Base-by-base conservation (phyloP, 2,113 vertebrate genomes). In the Nothocercus nigrocapillus region DNA sequence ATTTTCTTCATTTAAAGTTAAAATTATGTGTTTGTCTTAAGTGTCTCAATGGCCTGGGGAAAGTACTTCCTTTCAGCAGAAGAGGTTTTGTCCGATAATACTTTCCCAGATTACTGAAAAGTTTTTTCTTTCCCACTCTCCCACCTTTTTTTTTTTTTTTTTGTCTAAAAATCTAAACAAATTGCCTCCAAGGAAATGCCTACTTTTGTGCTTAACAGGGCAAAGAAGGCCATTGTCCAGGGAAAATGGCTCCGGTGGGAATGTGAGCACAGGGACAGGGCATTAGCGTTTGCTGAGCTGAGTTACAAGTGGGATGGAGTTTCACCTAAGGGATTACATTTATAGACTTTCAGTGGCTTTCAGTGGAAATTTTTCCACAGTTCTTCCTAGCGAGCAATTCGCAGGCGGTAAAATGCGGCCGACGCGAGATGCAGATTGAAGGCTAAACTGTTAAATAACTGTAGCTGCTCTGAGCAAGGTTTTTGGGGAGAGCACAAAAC, bases 1-100 rank as follows among this genome's bases (percentile, higher is more conserved):
- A 95, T 74, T 95, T 89, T 95, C 85, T 96, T 85, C 6, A 61
- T 95, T 96, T 64, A 79, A 54, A 79, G 28, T n/a, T 68, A 68
- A 93, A 81, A 53, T 69, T 85, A 90, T 11, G 0, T 49, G 78
- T 87, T 93, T 73, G 67, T 62, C 36, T 47, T 72, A 85, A 96
- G 78, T 56, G 47, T 93, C 90, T 91, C 72, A 88, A 56, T 36
- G 83, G 72, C 93, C 72, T 15, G 4, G 18, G 62, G 40, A 70
- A 93, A 77, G 58, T 59, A 90, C 93, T 96, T 93, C 49, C 49
- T 5, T 12, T 94, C 49, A 82, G 66, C 58, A 96, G 94, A 94
- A 94, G 58, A 89, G 6, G 13, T 82, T 27, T 79, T 51, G 7
- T 51, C 45, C 2, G 5, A 53, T 53, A 73, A 82, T 66, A 28